phyloP scores from a whole-genome alignment of 1,140 invertebrate species.

The Harpegnathos saltator region DNA sequence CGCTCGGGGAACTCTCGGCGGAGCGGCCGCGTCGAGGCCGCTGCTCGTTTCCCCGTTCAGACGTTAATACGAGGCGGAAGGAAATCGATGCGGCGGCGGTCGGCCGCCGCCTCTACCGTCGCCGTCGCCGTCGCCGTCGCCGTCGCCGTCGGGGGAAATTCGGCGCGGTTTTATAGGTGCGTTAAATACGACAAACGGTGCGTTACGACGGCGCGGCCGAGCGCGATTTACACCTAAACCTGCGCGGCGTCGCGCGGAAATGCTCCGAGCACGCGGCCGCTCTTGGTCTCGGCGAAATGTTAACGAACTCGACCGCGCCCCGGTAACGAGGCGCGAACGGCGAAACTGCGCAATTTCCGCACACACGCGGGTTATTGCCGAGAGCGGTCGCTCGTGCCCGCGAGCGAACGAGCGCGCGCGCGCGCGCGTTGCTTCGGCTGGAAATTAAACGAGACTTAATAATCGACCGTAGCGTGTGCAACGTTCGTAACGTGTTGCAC shows the following conservation, averaged over 20 bases:
- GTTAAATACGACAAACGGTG: background rate
- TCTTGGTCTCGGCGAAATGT: background rate
- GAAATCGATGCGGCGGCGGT: slow-evolving; percentile 34
- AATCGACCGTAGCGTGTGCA: no score
- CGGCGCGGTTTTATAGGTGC: background rate
- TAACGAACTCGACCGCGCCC: background rate
- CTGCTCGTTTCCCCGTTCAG: slow-evolving; percentile 18
- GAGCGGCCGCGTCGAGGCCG: background rate
- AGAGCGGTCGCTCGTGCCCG: no score
- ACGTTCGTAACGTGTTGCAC: no score
- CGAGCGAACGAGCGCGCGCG: no score
- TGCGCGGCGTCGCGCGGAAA: background rate
- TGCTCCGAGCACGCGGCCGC: background rate
- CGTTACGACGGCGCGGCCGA: background rate
- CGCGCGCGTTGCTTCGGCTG: no score
- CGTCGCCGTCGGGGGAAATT: background rate
- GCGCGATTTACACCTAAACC: background rate
- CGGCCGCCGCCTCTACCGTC: no score
- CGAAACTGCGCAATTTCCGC: background rate
- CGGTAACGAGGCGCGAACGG: background rate
- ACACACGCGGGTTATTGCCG: background rate
- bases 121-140: background rate
- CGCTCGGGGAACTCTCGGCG: slow-evolving; percentile 6
- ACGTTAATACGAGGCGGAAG: slow-evolving; percentile 2
- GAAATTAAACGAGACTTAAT: no score